A percentile compares a stretch with the other conserved stretches of the same genome.
Evolutionary conservation across 92 coral and sea anemone genomes (phyloP).

Genomic region (Micromussa lordhowensis): DNA sequence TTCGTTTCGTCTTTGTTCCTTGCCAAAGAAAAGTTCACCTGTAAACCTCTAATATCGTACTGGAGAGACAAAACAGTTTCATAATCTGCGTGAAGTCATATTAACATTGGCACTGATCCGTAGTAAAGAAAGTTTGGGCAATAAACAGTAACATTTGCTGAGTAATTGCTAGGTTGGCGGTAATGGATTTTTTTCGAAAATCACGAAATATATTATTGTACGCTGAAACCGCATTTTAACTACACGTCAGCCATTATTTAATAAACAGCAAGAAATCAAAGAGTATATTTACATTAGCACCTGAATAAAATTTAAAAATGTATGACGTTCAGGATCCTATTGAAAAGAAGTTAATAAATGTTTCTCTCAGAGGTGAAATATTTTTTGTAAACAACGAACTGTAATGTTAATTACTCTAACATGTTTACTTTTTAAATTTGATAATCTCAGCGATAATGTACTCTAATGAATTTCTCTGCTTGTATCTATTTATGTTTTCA

Average conservation of each 20-base stretch:
- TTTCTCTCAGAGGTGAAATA: neutral
- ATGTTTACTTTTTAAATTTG: neutral
- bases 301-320: neutral
- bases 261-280: neutral
- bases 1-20: slow-evolving; percentile 1
- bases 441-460: neutral
- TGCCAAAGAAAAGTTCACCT: neutral
- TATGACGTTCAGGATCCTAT: neutral
- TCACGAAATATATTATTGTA: neutral
- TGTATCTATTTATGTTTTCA: neutral
- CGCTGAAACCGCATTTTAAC: neutral
- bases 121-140: too few species aligned
- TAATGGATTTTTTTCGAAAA: too few species aligned
- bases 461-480: neutral
- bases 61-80: too few species aligned
- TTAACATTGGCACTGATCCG: too few species aligned
- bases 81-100: neutral
- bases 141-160: too few species aligned
- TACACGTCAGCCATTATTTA: neutral
- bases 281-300: neutral
- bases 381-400: slow-evolving; percentile 1
- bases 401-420: neutral
- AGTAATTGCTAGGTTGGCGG: too few species aligned
- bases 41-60: neutral
- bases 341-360: neutral